phyloP scores from a whole-genome alignment of 2,797 vertebrate genomes.

The Hypotaenidia philippensis region DNA sequence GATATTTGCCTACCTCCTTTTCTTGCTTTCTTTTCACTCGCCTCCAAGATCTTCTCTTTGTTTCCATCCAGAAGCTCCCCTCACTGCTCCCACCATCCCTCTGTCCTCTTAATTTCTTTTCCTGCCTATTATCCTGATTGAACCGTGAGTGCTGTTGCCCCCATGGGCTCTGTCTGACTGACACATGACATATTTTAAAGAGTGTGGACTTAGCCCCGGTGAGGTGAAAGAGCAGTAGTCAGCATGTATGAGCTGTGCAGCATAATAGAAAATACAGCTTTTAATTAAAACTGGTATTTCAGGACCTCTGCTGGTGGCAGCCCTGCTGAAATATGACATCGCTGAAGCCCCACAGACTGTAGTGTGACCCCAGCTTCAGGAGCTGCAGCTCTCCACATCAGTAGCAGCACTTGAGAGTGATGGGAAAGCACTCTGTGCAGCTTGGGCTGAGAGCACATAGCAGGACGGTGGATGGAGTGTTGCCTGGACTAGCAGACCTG shows the following conservation, averaged over 20 bases:
- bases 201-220: background rate
- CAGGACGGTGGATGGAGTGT: background rate
- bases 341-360: background rate
- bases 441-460: background rate
- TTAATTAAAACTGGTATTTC: constrained; percentile 72
- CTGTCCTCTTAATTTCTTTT: background rate
- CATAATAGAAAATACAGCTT: constrained; percentile 37
- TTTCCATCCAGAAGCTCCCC: background rate
- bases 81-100: background rate
- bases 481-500: background rate
- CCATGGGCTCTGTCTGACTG: background rate
- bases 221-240: constrained; percentile 50
- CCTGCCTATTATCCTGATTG: background rate
- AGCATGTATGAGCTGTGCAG: constrained; percentile 4
- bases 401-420: background rate
- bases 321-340: background rate
- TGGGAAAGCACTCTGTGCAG: background rate
- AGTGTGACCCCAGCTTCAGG: background rate
- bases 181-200: constrained; percentile 8
- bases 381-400: background rate
- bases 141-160: background rate
- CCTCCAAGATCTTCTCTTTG: background rate
- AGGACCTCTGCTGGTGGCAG: constrained; percentile 52
- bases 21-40: background rate
- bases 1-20: background rate